A percentile compares a stretch with the other conserved stretches of the same genome.
Conservation (phyloP, 1,140 invertebrate species). For the Archivesica marissinica region DNA sequence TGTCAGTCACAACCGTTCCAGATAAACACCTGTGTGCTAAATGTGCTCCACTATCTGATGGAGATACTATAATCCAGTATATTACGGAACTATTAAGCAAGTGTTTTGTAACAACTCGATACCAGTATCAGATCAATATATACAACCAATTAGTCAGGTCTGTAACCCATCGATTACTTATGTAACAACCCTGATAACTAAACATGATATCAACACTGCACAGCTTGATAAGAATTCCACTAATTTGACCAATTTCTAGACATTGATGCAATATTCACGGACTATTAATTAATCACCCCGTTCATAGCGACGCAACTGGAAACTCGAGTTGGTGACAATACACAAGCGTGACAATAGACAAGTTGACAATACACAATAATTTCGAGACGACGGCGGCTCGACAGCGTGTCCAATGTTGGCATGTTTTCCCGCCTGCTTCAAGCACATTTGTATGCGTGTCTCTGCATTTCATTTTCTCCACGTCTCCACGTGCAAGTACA, state of each 20-base stretch:
- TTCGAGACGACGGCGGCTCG: no score
- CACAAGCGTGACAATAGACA: background rate
- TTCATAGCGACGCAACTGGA: background rate
- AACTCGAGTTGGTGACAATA: slow-evolving; percentile 4
- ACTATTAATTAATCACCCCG: background rate
- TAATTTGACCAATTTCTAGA: slow-evolving; percentile 26
- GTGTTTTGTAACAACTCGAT: slow-evolving; percentile 12
- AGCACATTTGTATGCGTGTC: no score
- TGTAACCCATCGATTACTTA: background rate
- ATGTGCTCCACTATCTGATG: background rate
- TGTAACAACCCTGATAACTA: background rate
- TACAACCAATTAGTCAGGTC: background rate
- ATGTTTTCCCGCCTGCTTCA: no score
- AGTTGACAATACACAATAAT: no score
- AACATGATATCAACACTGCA: background rate
- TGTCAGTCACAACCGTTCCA: background rate
- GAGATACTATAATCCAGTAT: background rate
- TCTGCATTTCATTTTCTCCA: no score
- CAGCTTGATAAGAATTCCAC: background rate
- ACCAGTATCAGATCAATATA: slow-evolving; percentile 13
- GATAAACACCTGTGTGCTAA: no score
- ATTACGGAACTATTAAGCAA: background rate
- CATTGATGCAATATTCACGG: background rate
- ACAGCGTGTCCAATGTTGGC: no score
- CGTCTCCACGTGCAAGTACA: no score